Percentiles rank a stretch among this genome's conserved stretches.
These are phyloP conservation scores for Brachionus rubens DNA, from an alignment of 1,140 invertebrate species.

Conservation along the genomic window DNA sequence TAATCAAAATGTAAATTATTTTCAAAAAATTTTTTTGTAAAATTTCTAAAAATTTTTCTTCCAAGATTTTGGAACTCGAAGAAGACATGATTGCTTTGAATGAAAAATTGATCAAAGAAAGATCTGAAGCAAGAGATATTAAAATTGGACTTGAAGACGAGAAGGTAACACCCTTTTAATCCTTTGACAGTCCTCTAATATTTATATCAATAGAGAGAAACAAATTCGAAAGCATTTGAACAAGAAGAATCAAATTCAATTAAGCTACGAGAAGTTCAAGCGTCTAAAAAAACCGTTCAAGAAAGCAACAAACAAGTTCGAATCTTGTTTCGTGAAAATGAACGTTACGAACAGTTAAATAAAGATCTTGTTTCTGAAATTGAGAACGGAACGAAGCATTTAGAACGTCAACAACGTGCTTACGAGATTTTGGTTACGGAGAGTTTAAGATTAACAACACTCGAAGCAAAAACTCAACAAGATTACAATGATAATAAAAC, in stretches of 20 bases:
- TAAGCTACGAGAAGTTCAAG: constrained; percentile 33
- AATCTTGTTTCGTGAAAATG: constrained; percentile 30
- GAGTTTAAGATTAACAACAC: constrained; percentile 9
- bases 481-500: constrained; percentile 40
- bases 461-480: constrained; percentile 28
- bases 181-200: not conserved
- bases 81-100: constrained; percentile 23
- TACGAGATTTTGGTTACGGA: not conserved
- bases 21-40: not conserved
- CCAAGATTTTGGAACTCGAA: constrained; percentile 32
- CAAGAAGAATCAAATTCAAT: constrained; percentile 12
- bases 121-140: not conserved
- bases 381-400: not conserved
- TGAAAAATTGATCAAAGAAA: constrained; percentile 43
- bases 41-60: not conserved
- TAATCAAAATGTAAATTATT: constrained; percentile 12
- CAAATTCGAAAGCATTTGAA: constrained; percentile 11
- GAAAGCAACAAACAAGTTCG: constrained; percentile 23
- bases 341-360: constrained; percentile 23
- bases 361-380: not conserved
- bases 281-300: constrained; percentile 18
- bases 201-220: not conserved
- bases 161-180: not conserved
- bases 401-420: not conserved
- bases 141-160: constrained; percentile 22